Conservation (phyloP, 2,888 invertebrate genomes). For the Taenaris catops region DNA sequence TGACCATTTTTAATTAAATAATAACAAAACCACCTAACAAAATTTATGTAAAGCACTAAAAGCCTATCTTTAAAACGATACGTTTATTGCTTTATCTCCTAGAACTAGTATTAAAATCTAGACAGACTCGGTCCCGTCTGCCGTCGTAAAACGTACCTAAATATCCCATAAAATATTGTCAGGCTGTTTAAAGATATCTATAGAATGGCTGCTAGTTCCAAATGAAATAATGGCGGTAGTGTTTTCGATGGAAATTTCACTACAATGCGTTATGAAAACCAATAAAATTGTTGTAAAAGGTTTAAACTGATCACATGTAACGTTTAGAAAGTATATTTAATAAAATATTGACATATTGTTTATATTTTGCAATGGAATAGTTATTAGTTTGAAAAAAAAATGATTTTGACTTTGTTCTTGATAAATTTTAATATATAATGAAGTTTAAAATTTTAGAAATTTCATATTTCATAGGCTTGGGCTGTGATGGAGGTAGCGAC, state of each 20-base stretch:
- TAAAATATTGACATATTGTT: too few relatives aligned
- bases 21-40: slow-evolving; percentile 14
- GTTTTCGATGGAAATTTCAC: neutral
- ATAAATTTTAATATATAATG: too few relatives aligned
- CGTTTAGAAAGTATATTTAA: too few relatives aligned
- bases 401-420: too few relatives aligned
- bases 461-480: too few relatives aligned
- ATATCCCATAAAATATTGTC: slow-evolving; percentile 77
- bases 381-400: too few relatives aligned
- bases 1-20: slow-evolving; percentile 2
- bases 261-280: too few relatives aligned
- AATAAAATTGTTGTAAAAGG: too few relatives aligned
- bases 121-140: slow-evolving; percentile 67
- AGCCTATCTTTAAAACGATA: slow-evolving; percentile 25
- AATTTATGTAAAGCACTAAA: slow-evolving; percentile 21
- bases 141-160: slow-evolving; percentile 72
- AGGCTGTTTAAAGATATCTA: slow-evolving; percentile 74
- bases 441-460: too few relatives aligned
- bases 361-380: too few relatives aligned
- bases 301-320: too few relatives aligned
- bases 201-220: slow-evolving; percentile 23
- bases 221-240: slow-evolving; percentile 19
- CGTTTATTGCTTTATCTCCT: slow-evolving; percentile 25
- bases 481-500: too few relatives aligned
- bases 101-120: slow-evolving; percentile 52